Evolutionary conservation across 2,797 vertebrate genomes (phyloP).

Genomic region (Pogonophryne albipinna): DNA sequence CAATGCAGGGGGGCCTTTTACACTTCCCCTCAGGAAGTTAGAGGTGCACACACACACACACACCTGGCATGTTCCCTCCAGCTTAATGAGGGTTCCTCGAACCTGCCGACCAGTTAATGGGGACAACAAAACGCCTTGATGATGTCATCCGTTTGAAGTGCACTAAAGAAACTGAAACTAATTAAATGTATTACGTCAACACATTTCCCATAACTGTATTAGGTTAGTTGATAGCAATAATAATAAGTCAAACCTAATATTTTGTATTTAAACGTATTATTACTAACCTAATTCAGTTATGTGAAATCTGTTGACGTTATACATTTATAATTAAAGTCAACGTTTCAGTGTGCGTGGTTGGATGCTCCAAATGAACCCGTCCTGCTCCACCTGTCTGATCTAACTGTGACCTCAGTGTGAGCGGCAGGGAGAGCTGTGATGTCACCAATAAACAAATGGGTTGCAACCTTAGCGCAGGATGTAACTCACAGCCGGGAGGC

Average conservation of each 20-base stretch:
- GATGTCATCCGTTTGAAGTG: slow-evolving; percentile 62
- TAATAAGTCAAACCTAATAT: too few species aligned
- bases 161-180: too few species aligned
- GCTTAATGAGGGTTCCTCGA: slow-evolving; percentile 42
- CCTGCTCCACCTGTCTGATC: slow-evolving; percentile 53
- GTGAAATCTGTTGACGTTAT: too few species aligned
- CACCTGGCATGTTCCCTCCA: slow-evolving; percentile 25
- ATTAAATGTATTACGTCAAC: too few species aligned
- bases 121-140: slow-evolving; percentile 48
- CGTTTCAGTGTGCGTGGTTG: too few species aligned
- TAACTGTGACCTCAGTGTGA: slow-evolving; percentile 44
- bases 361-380: slow-evolving; percentile 47
- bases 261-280: too few species aligned
- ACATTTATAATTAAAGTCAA: too few species aligned
- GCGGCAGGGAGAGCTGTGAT: slow-evolving; percentile 57
- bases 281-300: too few species aligned
- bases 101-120: slow-evolving; percentile 50
- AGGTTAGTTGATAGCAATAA: too few species aligned
- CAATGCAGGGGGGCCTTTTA: slow-evolving; percentile 52
- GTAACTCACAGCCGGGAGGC: slow-evolving; percentile 73
- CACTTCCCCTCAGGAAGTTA: slow-evolving; percentile 73
- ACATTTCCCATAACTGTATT: too few species aligned
- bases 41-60: slow-evolving; percentile 31
- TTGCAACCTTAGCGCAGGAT: slow-evolving; percentile 60
- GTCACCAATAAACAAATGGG: slow-evolving; percentile 82